Base-by-base conservation (phyloP, 92 coral and sea anemone species). In the Montipora capitata region DNA sequence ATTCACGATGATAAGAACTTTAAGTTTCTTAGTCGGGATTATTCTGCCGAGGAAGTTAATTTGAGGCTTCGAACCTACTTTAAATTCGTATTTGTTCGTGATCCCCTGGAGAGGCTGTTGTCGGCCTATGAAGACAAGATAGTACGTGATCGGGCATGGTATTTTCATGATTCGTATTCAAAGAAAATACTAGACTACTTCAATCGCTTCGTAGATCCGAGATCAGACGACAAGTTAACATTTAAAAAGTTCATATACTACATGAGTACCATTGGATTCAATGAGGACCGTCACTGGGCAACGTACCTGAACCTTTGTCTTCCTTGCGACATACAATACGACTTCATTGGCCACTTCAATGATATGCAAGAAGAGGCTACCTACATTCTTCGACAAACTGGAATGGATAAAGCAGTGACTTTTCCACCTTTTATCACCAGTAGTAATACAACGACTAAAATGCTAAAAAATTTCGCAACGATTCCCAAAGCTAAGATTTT, bases 21-120 rank as follows among this genome's bases (percentile, higher is more conserved):
- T 45, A 41, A 67, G 3, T 59, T 65, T 5, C 45, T 75, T 3
- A 5, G 11, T 39, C 62, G 35, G 35, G 35, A 77, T 4, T 85
- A 76, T 38, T 51, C 90, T 5, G 54, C 49, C 4, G 45, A 49
- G 16, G 76, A 44, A 10, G 18, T 79, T 41, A 39, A 48, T 15
- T 13, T 17, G 8, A 64, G 81, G 77, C 68, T 85, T 35, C 77
- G 68, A 42, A 14, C 48, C 4, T 85, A 72, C 78, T 85, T 35
- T 57, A 85, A 85, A n/a, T 85, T 85, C 64, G 5, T 77, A 7
- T 59, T 85, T 14, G 90, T 77, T 42, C 84, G 90, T 3, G 85
- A 77, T 12, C 90, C 90, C 1, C 66, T 77, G 9, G 90, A 85
- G 56, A 42, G 90, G 76, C 49, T 85, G 11, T 39, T 68, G 14